phyloP scores from a whole-genome alignment of 1,140 invertebrate genomes.

The Diabrotica undecimpunctata region DNA sequence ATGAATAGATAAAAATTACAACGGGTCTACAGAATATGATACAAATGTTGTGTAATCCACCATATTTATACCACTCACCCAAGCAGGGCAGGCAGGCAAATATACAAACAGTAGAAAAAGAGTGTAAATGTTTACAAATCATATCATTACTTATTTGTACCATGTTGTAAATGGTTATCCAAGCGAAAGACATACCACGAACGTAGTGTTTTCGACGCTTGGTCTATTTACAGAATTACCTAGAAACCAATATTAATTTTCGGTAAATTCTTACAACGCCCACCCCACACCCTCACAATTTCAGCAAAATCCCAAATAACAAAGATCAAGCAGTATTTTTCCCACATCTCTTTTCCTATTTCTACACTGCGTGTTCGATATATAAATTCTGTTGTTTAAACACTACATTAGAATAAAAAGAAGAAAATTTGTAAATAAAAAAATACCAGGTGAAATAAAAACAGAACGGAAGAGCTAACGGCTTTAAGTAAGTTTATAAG shows the following conservation, averaged over 20 bases:
- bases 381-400: too few species aligned
- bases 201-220: conserved; percentile 32
- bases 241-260: conserved; percentile 39
- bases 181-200: conserved; percentile 21
- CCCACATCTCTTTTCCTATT: too few species aligned
- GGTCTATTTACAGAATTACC: conserved; percentile 42
- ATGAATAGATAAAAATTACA: conserved; percentile 44
- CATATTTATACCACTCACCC: conserved; percentile 31
- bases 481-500: too few species aligned
- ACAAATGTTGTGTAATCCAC: conserved; percentile 36
- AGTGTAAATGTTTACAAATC: conserved; percentile 49
- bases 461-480: too few species aligned
- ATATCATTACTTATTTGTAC: conserved; percentile 49
- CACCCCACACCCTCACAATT: background rate
- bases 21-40: conserved; percentile 45
- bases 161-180: conserved; percentile 46
- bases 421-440: too few species aligned
- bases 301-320: background rate
- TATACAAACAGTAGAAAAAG: conserved; percentile 50
- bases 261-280: background rate
- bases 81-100: conserved; percentile 30
- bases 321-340: too few species aligned
- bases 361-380: too few species aligned
- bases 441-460: too few species aligned
- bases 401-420: too few species aligned